Percentiles rank a stretch among this genome's conserved stretches.
These are phyloP conservation scores for Nasonia longicornis DNA, from an alignment of 1,140 invertebrate genomes.

Conservation along the genomic window DNA sequence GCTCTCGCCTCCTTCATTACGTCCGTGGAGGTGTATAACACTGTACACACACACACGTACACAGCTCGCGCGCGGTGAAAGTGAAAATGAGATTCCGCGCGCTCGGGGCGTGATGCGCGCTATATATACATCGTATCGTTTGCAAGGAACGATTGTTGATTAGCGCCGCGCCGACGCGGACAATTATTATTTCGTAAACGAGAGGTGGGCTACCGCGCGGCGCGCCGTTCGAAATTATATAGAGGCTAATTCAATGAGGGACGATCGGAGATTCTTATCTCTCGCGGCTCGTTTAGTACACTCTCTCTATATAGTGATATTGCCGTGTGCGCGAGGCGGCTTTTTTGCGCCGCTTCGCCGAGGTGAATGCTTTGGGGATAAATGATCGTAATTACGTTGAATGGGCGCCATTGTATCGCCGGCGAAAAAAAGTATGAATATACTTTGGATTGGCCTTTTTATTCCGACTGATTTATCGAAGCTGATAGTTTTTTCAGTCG, in stretches of 20 bases:
- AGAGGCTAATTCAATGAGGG: slow-evolving; percentile 21
- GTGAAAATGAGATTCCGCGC: slow-evolving; percentile 49
- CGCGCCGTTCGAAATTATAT: neutral
- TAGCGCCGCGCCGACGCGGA: slow-evolving; percentile 34
- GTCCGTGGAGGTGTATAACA: neutral
- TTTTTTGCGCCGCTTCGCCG: neutral
- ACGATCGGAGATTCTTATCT: slow-evolving; percentile 20
- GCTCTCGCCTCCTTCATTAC: neutral
- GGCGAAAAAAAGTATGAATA: neutral
- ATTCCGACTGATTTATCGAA: neutral
- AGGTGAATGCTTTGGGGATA: slow-evolving; percentile 37
- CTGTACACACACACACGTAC: neutral
- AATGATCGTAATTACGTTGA: slow-evolving; percentile 28
- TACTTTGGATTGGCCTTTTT: neutral
- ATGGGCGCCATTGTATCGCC: slow-evolving; percentile 10
- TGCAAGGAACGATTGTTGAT: slow-evolving; percentile 50
- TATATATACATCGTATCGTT: slow-evolving; percentile 45
- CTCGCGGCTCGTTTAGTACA: neutral
- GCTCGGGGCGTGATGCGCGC: slow-evolving; percentile 38
- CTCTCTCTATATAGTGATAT: neutral
- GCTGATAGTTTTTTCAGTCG: neutral
- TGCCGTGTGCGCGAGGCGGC: neutral
- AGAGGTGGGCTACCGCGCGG: slow-evolving; percentile 22
- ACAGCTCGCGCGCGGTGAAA: slow-evolving; percentile 51
- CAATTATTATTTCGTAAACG: slow-evolving; percentile 38